Conservation (phyloP, 2,113 vertebrate species). For the Zeus faber region DNA sequence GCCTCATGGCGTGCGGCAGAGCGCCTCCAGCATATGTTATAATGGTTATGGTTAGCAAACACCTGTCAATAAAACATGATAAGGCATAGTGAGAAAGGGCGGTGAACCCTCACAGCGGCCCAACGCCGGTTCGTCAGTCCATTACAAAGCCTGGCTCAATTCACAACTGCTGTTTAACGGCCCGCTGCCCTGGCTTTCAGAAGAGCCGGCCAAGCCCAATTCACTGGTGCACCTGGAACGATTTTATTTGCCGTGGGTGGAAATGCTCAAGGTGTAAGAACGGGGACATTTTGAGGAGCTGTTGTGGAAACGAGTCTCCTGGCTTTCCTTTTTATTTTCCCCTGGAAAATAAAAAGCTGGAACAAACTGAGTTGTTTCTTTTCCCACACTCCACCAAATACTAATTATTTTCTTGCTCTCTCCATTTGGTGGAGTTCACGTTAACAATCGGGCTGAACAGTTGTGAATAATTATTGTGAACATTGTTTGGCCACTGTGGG, state of each 20-base stretch:
- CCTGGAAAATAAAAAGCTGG: too few species aligned
- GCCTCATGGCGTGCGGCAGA: conserved; percentile 6
- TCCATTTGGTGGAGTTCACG: too few species aligned
- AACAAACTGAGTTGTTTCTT: too few species aligned
- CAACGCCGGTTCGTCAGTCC: conserved; percentile 36
- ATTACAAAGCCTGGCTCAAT: conserved; percentile 55
- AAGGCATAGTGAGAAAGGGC: conserved; percentile 34
- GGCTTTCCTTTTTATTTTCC: conserved; percentile 6
- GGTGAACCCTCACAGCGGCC: conserved; percentile 37
- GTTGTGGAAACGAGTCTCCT: conserved; percentile 43
- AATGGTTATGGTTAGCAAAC: conserved; percentile 52
- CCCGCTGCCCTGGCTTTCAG: conserved; percentile 41
- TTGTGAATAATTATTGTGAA: too few species aligned
- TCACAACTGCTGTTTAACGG: conserved; percentile 62
- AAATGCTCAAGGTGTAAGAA: conserved; percentile 51
- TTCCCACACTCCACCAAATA: too few species aligned
- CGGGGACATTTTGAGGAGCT: conserved; percentile 49
- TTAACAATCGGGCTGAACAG: too few species aligned
- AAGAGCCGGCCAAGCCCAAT: conserved; percentile 39
- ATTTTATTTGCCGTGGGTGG: conserved; percentile 63
- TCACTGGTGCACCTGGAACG: conserved; percentile 66
- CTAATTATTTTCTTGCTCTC: conserved; percentile 24
- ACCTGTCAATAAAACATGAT: conserved; percentile 64
- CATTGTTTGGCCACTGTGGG: too few species aligned
- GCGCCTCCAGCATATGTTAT: conserved; percentile 44